A percentile compares a stretch with the other conserved stretches of the same genome.
These are phyloP conservation scores for Glareola pratincola DNA, from an alignment of 2,113 vertebrate species.

Conservation along the genomic window DNA sequence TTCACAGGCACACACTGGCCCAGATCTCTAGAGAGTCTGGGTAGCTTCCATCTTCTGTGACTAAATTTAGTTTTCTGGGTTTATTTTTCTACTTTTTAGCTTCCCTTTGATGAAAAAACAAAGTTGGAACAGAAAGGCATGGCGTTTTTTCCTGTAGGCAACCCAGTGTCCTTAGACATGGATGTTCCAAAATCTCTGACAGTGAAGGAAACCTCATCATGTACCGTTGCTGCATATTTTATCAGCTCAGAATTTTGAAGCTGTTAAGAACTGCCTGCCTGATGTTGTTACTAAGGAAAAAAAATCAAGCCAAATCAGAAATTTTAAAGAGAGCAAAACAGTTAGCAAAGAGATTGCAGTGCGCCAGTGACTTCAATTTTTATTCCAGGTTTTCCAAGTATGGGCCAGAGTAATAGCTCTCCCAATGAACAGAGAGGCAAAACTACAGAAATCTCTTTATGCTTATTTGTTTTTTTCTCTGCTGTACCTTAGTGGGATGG, in stretches of 20 bases:
- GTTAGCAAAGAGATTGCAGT: not conserved
- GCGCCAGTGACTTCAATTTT: not conserved
- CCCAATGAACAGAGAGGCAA: not conserved
- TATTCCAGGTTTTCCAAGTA: not conserved
- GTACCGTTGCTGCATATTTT: not conserved
- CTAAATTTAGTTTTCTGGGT: constrained; percentile 22
- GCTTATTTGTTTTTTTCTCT: not conserved
- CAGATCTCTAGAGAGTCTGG: not conserved
- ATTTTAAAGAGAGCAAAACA: not conserved
- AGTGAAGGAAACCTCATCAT: not conserved
- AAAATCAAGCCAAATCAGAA: not conserved
- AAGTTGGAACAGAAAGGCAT: not conserved
- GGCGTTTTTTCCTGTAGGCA: not conserved
- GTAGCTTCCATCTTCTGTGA: not conserved
- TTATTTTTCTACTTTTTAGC: constrained; percentile 5
- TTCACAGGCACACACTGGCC: not conserved
- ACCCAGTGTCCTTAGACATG: not conserved
- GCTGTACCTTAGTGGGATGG: not conserved
- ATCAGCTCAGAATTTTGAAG: constrained; percentile 9
- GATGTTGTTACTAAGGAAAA: not conserved
- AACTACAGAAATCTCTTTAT: not conserved
- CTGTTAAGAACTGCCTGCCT: not conserved
- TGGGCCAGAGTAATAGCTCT: not conserved
- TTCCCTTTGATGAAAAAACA: not conserved
- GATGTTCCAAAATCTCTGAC: not conserved